phyloP scores from a whole-genome alignment of 2,113 vertebrate genomes.

The Engystomops pustulosus region DNA sequence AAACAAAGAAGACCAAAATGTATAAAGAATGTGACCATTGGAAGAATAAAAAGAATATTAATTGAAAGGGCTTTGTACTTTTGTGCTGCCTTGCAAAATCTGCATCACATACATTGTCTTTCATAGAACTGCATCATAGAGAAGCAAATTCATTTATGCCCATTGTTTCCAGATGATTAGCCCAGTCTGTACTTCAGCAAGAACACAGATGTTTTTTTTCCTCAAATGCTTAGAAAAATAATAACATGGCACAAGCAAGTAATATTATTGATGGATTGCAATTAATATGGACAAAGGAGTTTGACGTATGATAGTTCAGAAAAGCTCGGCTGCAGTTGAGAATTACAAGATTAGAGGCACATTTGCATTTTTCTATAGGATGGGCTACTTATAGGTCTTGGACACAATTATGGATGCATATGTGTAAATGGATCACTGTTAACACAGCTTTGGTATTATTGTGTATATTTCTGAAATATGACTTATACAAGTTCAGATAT shows the following conservation, averaged over 20 bases:
- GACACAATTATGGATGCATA: conserved; percentile 9
- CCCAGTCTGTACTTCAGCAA: conserved; percentile 17
- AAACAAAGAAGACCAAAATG: conserved; percentile 20
- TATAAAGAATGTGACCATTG: not conserved
- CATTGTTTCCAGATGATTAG: conserved; percentile 50
- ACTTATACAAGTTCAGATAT: not conserved
- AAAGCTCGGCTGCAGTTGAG: conserved; percentile 17
- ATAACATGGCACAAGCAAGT: conserved; percentile 41
- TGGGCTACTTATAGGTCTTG: conserved; percentile 34
- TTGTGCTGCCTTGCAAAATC: conserved; percentile 43
- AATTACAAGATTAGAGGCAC: conserved; percentile 8
- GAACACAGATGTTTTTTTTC: conserved; percentile 49
- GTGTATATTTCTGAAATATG: not conserved
- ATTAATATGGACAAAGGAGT: conserved; percentile 55
- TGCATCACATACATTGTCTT: conserved; percentile 55
- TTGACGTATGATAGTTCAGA: conserved; percentile 32
- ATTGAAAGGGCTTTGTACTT: conserved; percentile 43
- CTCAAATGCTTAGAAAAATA: conserved; percentile 36
- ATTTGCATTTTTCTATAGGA: not conserved
- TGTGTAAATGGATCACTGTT: not conserved
- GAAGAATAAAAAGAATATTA: conserved; percentile 38
- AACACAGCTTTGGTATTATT: not conserved
- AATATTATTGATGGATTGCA: conserved; percentile 54
- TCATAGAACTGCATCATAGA: conserved; percentile 25
- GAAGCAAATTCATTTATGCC: conserved; percentile 51